Conservation (phyloP, 2,113 vertebrate species). For the Anolis sagrei region DNA sequence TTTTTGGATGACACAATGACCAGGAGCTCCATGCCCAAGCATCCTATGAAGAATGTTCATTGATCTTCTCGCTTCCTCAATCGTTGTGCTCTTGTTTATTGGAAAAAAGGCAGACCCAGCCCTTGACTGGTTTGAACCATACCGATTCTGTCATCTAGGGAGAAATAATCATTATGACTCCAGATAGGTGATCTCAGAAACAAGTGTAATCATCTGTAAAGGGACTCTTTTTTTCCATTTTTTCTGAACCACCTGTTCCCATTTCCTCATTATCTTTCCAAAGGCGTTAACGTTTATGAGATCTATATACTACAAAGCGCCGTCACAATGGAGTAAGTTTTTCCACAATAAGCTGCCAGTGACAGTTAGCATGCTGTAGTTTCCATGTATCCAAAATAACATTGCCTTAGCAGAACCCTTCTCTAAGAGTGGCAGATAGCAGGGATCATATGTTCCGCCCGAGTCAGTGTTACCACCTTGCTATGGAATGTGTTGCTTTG, state of each 20-base stretch:
- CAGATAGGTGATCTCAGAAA: background rate
- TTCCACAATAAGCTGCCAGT: constrained; percentile 20
- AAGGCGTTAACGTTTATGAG: background rate
- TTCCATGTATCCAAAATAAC: constrained; percentile 1
- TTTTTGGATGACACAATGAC: background rate
- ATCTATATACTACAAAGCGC: constrained; percentile 21
- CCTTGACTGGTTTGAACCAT: background rate
- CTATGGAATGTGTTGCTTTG: constrained; percentile 60
- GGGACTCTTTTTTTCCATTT: constrained; percentile 3
- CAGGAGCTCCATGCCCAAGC: background rate
- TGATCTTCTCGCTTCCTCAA: background rate
- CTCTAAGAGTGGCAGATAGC: constrained; percentile 1
- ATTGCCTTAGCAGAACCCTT: constrained; percentile 9
- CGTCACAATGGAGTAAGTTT: background rate
- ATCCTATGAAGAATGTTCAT: background rate
- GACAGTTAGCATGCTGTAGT: background rate
- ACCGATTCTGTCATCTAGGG: background rate
- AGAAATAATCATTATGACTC: background rate
- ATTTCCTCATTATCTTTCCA: constrained; percentile 12
- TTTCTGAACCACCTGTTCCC: constrained; percentile 22
- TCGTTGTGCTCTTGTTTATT: background rate
- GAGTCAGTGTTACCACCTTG: constrained; percentile 39
- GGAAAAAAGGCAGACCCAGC: background rate
- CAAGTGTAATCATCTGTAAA: constrained; percentile 8
- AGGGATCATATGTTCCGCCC: constrained; percentile 34